Base-by-base conservation (phyloP, 2,888 invertebrate genomes). In the Mystacides longicornis region DNA sequence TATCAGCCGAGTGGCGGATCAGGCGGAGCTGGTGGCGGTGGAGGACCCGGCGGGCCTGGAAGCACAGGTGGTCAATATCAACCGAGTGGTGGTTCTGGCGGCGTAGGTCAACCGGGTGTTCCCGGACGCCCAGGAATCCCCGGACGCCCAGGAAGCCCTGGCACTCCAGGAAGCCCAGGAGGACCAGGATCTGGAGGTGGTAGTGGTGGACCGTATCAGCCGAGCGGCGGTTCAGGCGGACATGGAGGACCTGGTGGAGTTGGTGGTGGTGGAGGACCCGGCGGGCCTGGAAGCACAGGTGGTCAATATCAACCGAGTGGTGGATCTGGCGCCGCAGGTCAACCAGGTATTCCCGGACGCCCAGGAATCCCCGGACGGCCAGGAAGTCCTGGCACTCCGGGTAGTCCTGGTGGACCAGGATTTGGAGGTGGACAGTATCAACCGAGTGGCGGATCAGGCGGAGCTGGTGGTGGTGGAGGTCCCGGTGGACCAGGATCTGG, bases 41-140 rank as follows among this genome's bases (percentile, higher is more conserved):
- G 64, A 74, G 67, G 56, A 75, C 80, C 60, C 77, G 81, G 66
- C 23, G 61, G 60, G 11, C 47, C 55, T 75, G 76, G 58, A 78
- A 58, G 51, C 5, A 58, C 62, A 16, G 63, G 64, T 1, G 46
- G 50, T 2, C 60, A 62, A 20, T 69, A 69, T 1, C 61, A 67
- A 23, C 68, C 69, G 55, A 56, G 65, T 45, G 63, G 62, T 22
- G 57, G 47, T 37, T 64, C 62, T 53, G 62, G 63, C 23, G 54
- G 58, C 5, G 61, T 63, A 22, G 57, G 62, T 54, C 57, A 59
- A 54, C 62, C 67, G 20, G 63, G 63, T 23, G 52, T 31, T 47
- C 63, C 64, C n/a, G 64, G 62, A 23, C 48, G 52, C 18, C 56
- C 56, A 21, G 56, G 56, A 23, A 37, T 22, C 4, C 54, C 49